These are phyloP conservation scores for Drosophila asahinai DNA, from an alignment of 1,140 invertebrate genomes.

Conservation along the genomic window DNA sequence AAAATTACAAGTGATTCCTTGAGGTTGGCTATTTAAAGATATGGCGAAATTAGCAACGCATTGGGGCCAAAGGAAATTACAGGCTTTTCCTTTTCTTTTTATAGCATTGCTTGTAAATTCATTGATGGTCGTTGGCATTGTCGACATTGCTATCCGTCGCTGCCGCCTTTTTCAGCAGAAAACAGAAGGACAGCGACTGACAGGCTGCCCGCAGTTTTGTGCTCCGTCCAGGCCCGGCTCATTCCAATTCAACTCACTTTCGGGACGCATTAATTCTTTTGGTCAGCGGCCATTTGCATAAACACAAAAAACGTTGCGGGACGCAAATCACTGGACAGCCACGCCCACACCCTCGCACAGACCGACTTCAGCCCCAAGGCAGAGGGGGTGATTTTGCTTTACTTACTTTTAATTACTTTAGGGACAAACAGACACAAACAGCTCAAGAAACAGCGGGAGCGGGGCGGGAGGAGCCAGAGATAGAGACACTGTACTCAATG, in stretches of 20 bases:
- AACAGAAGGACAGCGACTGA: conserved; percentile 15
- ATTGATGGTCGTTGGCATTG: conserved; percentile 30
- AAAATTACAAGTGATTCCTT: conserved; percentile 3
- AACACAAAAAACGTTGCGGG: conserved; percentile 62
- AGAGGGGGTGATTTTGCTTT: conserved; percentile 57
- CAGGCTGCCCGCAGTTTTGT: conserved; percentile 22
- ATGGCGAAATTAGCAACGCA: conserved; percentile 47
- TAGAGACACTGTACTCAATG: conserved; percentile 24
- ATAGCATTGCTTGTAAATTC: conserved; percentile 63
- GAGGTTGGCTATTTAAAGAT: conserved; percentile 34
- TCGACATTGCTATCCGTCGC: conserved; percentile 25
- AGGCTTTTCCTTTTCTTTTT: conserved; percentile 30
- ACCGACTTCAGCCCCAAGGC: neutral
- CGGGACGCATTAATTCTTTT: conserved; percentile 73
- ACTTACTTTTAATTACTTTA: conserved; percentile 83
- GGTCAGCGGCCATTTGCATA: conserved; percentile 74
- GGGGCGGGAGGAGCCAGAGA: conserved; percentile 3
- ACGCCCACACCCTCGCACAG: conserved; percentile 8
- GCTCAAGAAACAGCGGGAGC: conserved; percentile 27
- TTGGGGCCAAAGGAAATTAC: conserved; percentile 43
- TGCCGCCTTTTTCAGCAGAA: conserved; percentile 18
- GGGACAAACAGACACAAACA: conserved; percentile 67
- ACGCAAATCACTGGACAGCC: conserved; percentile 53
- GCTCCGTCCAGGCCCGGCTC: conserved; percentile 30
- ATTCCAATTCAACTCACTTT: conserved; percentile 78